phyloP scores from a whole-genome alignment of 2,888 invertebrate species.

The Tanytarsus gracilentus region DNA sequence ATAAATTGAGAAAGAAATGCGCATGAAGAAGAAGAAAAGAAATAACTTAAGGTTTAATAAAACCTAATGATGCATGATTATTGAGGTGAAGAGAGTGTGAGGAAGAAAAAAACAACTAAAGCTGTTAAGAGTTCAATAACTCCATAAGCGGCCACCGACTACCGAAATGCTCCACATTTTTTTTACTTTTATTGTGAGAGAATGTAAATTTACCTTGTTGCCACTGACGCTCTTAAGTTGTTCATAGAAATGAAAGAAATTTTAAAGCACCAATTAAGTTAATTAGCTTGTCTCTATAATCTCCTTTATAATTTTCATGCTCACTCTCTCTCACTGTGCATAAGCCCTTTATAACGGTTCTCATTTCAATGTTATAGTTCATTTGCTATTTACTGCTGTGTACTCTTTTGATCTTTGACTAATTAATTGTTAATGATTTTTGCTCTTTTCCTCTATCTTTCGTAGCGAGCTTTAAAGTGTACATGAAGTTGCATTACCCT shows the following conservation, averaged over 20 bases:
- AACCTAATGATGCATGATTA: slow-evolving; percentile 20
- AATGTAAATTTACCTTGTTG: no score
- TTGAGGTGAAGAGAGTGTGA: slow-evolving; percentile 6
- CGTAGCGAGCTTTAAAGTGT: no score
- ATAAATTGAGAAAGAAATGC: neutral
- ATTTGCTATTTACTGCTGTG: no score
- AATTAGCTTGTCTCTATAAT: neutral
- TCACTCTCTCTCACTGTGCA: no score
- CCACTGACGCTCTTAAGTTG: neutral
- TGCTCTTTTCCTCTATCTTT: no score
- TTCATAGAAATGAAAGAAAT: neutral
- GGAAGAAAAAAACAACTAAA: neutral
- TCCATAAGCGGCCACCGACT: neutral
- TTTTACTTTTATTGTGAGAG: no score
- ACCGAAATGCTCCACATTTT: neutral
- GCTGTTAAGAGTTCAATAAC: slow-evolving; percentile 12
- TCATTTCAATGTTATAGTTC: no score
- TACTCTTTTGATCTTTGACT: no score
- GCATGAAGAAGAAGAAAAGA: neutral
- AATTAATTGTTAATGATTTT: no score
- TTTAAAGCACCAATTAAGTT: neutral
- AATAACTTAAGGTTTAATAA: neutral
- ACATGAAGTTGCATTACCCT: no score
- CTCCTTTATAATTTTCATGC: neutral
- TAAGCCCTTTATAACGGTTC: no score